phyloP scores from a whole-genome alignment of 2,888 invertebrate genomes.

The Eulithis prunata region DNA sequence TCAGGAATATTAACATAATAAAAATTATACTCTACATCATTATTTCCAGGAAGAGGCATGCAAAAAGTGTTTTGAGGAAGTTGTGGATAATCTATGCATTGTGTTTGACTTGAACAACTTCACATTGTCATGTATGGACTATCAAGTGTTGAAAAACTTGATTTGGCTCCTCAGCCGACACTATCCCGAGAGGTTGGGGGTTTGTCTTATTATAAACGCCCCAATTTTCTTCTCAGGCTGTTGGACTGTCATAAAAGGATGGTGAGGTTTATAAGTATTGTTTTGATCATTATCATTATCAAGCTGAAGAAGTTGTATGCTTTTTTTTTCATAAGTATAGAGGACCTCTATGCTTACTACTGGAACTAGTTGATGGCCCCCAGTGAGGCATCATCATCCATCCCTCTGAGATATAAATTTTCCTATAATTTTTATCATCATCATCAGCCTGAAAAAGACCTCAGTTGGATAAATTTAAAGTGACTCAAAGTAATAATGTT shows the following conservation, averaged over 20 bases:
- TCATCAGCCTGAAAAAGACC: too few species aligned
- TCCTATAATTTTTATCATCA: too few species aligned
- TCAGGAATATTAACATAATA: too few species aligned
- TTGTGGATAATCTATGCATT: conserved; percentile 91
- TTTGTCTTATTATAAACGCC: conserved; percentile 90
- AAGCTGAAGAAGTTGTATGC: too few species aligned
- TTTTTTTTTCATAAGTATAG: too few species aligned
- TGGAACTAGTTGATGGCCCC: too few species aligned
- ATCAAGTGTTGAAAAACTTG: conserved; percentile 90
- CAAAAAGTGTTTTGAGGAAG: conserved; percentile 91
- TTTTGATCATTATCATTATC: too few species aligned
- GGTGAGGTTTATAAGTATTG: conserved; percentile 72
- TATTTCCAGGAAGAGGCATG: conserved; percentile 88
- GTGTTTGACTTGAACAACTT: conserved; percentile 91
- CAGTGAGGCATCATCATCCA: too few species aligned
- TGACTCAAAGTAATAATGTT: too few species aligned
- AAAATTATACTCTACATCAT: not conserved
- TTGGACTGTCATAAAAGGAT: conserved; percentile 90
- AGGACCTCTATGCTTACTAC: too few species aligned
- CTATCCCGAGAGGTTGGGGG: conserved; percentile 91
- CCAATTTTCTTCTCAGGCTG: conserved; percentile 90
- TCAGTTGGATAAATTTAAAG: too few species aligned
- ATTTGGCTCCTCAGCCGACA: conserved; percentile 91
- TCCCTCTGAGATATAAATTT: too few species aligned
- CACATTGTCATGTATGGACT: conserved; percentile 91